Percentiles rank a stretch among this genome's conserved stretches.
These are phyloP conservation scores for Daubentonia madagascariensis DNA, from an alignment of 2,113 vertebrate genomes.

Conservation along the genomic window DNA sequence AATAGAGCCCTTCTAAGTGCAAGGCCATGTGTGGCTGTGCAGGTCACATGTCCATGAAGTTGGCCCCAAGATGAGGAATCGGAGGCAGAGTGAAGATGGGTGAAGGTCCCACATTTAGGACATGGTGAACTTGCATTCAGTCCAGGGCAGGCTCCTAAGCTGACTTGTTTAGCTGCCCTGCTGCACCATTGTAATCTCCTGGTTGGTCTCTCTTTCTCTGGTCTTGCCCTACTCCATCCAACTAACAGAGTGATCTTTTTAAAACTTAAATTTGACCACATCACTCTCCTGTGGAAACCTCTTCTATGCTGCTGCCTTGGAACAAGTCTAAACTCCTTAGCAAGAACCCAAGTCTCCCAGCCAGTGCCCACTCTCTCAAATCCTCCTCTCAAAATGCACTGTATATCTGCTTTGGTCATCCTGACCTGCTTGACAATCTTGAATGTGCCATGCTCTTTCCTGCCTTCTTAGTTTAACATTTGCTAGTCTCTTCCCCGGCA, in stretches of 20 bases:
- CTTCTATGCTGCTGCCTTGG: not conserved
- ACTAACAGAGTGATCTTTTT: not conserved
- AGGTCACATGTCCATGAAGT: not conserved
- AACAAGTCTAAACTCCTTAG: not conserved
- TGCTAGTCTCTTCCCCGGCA: not conserved
- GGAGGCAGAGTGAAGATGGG: not conserved
- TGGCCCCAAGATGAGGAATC: not conserved
- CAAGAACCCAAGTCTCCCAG: not conserved
- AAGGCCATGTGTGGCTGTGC: not conserved
- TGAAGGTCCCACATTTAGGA: not conserved
- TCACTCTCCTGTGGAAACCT: not conserved
- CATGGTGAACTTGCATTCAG: not conserved
- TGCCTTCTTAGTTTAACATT: not conserved
- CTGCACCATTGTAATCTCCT: not conserved
- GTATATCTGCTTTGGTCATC: not conserved
- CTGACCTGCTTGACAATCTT: not conserved
- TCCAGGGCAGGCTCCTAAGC: not conserved
- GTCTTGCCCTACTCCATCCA: not conserved
- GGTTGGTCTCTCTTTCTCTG: not conserved
- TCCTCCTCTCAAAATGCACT: not conserved
- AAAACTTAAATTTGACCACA: not conserved
- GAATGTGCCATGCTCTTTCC: not conserved
- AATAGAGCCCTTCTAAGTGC: not conserved
- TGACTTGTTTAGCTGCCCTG: not conserved
- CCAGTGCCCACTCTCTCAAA: not conserved